These are phyloP conservation scores for Pterostichus madidus DNA, from an alignment of 2,888 invertebrate genomes.

Conservation along the genomic window DNA sequence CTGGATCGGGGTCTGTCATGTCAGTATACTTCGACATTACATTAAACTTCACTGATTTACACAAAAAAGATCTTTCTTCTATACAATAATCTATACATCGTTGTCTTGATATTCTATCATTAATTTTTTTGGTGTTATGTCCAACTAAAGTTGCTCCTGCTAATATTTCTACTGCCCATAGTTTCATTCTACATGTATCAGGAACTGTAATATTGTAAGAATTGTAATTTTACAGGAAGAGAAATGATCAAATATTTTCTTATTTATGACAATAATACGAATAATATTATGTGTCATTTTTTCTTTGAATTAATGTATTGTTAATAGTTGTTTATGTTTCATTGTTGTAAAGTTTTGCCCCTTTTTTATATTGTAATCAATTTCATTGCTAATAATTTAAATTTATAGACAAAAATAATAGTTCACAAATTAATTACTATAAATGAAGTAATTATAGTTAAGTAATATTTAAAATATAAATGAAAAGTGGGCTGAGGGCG, in stretches of 20 bases:
- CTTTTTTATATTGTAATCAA: too few species aligned
- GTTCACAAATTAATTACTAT: too few species aligned
- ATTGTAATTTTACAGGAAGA: constrained; percentile 61
- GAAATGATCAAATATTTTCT: background rate
- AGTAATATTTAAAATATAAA: too few species aligned
- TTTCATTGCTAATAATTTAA: too few species aligned
- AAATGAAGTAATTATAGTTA: too few species aligned
- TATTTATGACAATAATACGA: too few species aligned
- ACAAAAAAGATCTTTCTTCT: constrained; percentile 78
- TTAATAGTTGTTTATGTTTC: too few species aligned
- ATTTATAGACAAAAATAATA: too few species aligned
- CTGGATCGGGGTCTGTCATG: constrained; percentile 70
- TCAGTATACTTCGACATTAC: constrained; percentile 68
- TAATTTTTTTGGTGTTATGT: constrained; percentile 81
- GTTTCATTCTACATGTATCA: constrained; percentile 79
- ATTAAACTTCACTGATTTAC: constrained; percentile 80
- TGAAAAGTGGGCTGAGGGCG: too few species aligned
- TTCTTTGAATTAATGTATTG: too few species aligned
- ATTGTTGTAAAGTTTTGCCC: too few species aligned
- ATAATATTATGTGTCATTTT: too few species aligned
- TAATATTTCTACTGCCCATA: constrained; percentile 88
- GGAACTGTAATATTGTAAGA: constrained; percentile 76
- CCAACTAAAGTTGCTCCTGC: constrained; percentile 87
- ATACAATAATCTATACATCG: constrained; percentile 85
- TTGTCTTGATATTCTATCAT: constrained; percentile 81